Conservation (phyloP, 2,888 invertebrate species). For the Lithophane leautieri region DNA sequence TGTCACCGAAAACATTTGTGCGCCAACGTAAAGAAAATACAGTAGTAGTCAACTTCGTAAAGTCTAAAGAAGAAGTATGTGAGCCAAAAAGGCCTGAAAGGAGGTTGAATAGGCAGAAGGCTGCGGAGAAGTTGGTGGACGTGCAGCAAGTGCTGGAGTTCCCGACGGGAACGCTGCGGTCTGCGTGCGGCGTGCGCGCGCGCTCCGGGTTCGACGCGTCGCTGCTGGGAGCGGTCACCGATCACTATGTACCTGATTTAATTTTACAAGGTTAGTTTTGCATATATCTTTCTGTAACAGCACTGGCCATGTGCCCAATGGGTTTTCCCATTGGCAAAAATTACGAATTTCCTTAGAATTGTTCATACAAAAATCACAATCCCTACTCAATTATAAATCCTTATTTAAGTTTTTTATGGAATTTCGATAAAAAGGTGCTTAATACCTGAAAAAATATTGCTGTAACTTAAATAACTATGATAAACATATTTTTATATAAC, state of each 20-base stretch:
- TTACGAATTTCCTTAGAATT: not conserved
- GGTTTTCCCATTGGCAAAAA: not conserved
- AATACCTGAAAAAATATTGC: not conserved
- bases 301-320: not conserved
- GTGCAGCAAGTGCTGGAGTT: conserved; percentile 89
- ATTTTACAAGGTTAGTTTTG: conserved; percentile 91
- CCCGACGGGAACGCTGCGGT: conserved; percentile 79
- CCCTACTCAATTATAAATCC: not conserved
- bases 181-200: conserved; percentile 39
- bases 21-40: conserved; percentile 85
- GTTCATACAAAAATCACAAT: too few species aligned
- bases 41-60: conserved; percentile 80
- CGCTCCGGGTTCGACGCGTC: conserved; percentile 90
- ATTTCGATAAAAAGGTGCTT: not conserved
- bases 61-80: conserved; percentile 40
- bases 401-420: not conserved
- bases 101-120: conserved; percentile 61
- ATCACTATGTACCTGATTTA: conserved; percentile 94
- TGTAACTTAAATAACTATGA: not conserved
- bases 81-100: conserved; percentile 62
- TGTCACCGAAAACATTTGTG: conserved; percentile 84
- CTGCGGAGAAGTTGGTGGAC: conserved; percentile 53
- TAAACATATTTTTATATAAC: not conserved
- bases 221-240: conserved; percentile 91
- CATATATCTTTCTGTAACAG: not conserved